Conservation (phyloP, 2,888 invertebrate genomes). For the Netelia melanura region DNA sequence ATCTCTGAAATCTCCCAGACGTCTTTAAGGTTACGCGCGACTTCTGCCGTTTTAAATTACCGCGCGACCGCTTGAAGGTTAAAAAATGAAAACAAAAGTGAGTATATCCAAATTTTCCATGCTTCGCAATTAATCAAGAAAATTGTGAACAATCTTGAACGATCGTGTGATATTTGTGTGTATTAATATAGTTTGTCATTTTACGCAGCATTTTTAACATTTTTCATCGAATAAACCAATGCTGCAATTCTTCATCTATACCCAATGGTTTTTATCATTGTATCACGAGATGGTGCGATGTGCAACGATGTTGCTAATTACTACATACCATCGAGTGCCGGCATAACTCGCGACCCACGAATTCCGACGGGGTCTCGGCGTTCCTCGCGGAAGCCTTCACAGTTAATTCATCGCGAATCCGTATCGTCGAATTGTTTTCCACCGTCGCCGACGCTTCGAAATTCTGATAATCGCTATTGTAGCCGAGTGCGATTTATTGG, state of each 20-base stretch:
- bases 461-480: not conserved
- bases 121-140: no score
- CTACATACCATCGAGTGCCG: slow-evolving; percentile 83
- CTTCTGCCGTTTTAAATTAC: no score
- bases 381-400: slow-evolving; percentile 50
- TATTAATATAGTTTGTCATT: not conserved
- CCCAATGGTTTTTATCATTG: slow-evolving; percentile 9
- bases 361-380: slow-evolving; percentile 77
- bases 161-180: no score
- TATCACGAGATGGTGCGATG: slow-evolving; percentile 43
- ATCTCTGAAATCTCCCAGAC: no score
- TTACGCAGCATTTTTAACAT: not conserved
- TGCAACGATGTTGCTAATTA: slow-evolving; percentile 83
- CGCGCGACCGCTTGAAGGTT: no score
- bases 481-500: not conserved
- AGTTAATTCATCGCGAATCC: slow-evolving; percentile 63
- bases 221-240: not conserved
- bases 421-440: slow-evolving; percentile 45
- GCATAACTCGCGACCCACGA: slow-evolving; percentile 83
- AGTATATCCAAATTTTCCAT: no score
- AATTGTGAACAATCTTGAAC: no score
- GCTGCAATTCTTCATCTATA: not conserved
- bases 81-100: no score
- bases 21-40: no score
- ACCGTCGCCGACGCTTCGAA: not conserved